Evolutionary conservation across 2,113 vertebrate species (phyloP).

Genomic region (Vulpes ferrilata): DNA sequence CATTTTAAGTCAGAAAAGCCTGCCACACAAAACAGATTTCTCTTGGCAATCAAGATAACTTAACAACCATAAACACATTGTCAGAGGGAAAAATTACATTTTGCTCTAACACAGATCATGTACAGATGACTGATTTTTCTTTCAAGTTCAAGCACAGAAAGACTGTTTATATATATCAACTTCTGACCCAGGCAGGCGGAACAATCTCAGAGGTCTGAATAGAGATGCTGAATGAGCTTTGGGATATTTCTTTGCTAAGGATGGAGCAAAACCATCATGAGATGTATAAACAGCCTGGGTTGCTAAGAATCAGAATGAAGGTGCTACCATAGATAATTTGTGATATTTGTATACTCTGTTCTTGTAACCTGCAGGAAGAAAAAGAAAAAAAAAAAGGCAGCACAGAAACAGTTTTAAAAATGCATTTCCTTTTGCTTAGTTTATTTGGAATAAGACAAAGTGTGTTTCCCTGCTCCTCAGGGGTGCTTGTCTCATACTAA

Average conservation of each 20-base stretch:
- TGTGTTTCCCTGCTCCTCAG: neutral
- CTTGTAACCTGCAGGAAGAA: neutral
- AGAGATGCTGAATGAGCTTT: constrained; percentile 75
- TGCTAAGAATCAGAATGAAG: constrained; percentile 72
- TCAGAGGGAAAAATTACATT: constrained; percentile 88
- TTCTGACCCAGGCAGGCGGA: constrained; percentile 82
- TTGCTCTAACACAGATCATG: constrained; percentile 85
- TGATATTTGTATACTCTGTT: constrained; percentile 67
- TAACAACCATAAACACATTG: constrained; percentile 87
- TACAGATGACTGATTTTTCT: constrained; percentile 88
- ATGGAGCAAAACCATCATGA: constrained; percentile 64
- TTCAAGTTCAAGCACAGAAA: constrained; percentile 86
- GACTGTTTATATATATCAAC: constrained; percentile 86
- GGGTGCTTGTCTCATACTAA: neutral
- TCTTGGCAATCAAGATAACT: constrained; percentile 88
- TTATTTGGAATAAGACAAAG: neutral
- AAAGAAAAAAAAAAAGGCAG: neutral
- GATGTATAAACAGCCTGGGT: constrained; percentile 65
- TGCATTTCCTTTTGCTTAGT: constrained; percentile 17
- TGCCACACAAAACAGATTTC: constrained; percentile 84
- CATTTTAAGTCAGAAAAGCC: constrained; percentile 83
- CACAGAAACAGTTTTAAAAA: neutral
- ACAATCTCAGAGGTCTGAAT: constrained; percentile 76
- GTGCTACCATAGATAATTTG: constrained; percentile 72
- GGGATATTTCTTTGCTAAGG: constrained; percentile 76